A percentile compares a stretch with the other conserved stretches of the same genome.
phyloP scores from a whole-genome alignment of 2,888 invertebrate species.

The Philaethria dido region DNA sequence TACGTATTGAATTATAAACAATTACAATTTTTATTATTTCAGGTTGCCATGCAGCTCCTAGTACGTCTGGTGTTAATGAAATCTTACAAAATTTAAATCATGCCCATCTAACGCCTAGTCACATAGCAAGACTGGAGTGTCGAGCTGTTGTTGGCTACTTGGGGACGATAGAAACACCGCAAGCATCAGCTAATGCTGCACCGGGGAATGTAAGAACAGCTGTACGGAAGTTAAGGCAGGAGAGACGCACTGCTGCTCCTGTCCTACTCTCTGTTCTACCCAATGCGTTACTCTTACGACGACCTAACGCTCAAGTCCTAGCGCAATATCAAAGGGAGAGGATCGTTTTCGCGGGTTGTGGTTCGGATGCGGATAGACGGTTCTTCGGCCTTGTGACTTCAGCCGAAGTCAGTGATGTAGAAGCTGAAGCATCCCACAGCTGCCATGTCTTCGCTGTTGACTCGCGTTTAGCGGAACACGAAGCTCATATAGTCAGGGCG shows the following conservation, averaged over 20 bases:
- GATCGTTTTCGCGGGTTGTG: slow-evolving; percentile 94
- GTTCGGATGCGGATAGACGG: slow-evolving; percentile 94
- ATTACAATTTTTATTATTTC: slow-evolving; percentile 46
- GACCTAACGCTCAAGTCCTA: slow-evolving; percentile 89
- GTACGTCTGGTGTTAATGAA: slow-evolving; percentile 74
- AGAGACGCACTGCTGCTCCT: slow-evolving; percentile 92
- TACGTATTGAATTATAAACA: too few species aligned
- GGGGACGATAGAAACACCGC: slow-evolving; percentile 98
- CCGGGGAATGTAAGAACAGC: slow-evolving; percentile 93
- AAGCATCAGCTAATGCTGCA: slow-evolving; percentile 89
- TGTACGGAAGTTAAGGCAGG: slow-evolving; percentile 93
- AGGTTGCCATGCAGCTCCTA: slow-evolving; percentile 73
- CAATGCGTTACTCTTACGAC: slow-evolving; percentile 90
- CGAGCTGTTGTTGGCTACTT: slow-evolving; percentile 96
- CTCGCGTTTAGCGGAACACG: slow-evolving; percentile 92
- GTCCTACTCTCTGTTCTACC: slow-evolving; percentile 93
- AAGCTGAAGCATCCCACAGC: slow-evolving; percentile 87
- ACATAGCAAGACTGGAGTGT: slow-evolving; percentile 86
- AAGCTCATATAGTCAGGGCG: slow-evolving; percentile 90
- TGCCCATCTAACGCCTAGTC: slow-evolving; percentile 71
- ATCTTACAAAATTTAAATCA: slow-evolving; percentile 72
- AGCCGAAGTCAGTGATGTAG: slow-evolving; percentile 83
- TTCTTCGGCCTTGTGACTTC: slow-evolving; percentile 97
- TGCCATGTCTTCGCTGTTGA: slow-evolving; percentile 98
- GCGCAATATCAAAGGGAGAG: slow-evolving; percentile 94